These are phyloP conservation scores for Dryas iulia DNA, from an alignment of 1,140 invertebrate species.

Conservation along the genomic window DNA sequence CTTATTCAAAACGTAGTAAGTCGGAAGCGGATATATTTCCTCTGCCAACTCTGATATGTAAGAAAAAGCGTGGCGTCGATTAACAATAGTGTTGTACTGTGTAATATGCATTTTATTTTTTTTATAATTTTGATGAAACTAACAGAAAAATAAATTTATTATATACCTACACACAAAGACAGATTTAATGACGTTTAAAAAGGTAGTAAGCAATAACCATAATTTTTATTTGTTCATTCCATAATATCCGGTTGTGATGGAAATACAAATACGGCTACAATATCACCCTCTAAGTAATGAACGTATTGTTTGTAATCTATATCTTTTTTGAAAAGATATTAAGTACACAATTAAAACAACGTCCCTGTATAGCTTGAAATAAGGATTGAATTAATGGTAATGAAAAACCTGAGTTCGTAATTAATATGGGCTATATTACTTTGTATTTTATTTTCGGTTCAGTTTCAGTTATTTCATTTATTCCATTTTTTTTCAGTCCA, in stretches of 20 bases:
- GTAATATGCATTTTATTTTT: too few species aligned
- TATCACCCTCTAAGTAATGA: slow-evolving; percentile 70
- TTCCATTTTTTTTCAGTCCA: too few species aligned
- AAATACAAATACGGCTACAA: slow-evolving; percentile 63
- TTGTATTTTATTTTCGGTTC: neutral
- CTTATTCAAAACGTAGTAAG: too few species aligned
- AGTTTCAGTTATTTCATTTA: too few species aligned
- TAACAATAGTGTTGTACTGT: too few species aligned
- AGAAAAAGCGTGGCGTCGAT: too few species aligned
- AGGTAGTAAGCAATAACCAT: neutral
- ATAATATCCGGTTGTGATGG: slow-evolving; percentile 67
- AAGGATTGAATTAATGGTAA: neutral
- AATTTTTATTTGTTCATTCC: slow-evolving; percentile 62
- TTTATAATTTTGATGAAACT: too few species aligned
- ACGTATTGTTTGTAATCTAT: slow-evolving; percentile 5
- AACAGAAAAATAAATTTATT: neutral
- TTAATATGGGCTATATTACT: neutral
- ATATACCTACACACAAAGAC: neutral
- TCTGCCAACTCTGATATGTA: too few species aligned
- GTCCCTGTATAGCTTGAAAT: neutral
- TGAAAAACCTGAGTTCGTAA: neutral
- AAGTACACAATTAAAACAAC: neutral
- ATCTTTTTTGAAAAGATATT: neutral
- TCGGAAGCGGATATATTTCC: too few species aligned
- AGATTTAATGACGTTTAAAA: neutral